phyloP scores from a whole-genome alignment of 1,140 invertebrate species.

The Halesus radiatus region DNA sequence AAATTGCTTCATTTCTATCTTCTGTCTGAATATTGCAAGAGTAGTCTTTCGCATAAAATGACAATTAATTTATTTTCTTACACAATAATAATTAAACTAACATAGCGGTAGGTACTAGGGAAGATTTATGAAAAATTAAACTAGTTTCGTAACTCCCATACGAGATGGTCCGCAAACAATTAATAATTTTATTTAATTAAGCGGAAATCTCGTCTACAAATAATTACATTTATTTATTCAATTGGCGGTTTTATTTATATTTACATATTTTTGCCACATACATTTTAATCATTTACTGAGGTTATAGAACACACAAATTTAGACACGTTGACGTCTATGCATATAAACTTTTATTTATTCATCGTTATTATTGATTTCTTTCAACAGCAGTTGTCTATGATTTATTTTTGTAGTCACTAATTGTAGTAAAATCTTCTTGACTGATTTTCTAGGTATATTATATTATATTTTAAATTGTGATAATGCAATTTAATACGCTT shows the following conservation, averaged over 20 bases:
- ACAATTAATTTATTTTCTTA: slow-evolving; percentile 30
- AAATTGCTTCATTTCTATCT: background rate
- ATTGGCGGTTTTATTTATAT: slow-evolving; percentile 8
- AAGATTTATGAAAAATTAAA: slow-evolving; percentile 25
- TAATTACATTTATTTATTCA: background rate
- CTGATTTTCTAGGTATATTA: too few relatives aligned
- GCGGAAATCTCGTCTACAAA: slow-evolving; percentile 13
- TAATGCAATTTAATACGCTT: too few relatives aligned
- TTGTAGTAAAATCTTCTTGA: too few relatives aligned
- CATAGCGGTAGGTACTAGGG: background rate
- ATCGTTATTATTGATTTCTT: too few relatives aligned
- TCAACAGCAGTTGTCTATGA: too few relatives aligned
- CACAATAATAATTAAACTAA: slow-evolving; percentile 2
- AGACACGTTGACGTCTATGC: too few relatives aligned
- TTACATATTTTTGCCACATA: background rate
- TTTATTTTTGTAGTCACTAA: too few relatives aligned
- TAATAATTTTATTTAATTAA: background rate
- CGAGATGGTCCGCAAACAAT: background rate
- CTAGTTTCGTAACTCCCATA: slow-evolving; percentile 7
- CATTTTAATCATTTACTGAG: too few relatives aligned
- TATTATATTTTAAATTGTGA: too few relatives aligned
- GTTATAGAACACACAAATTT: too few relatives aligned
- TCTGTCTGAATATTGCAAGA: slow-evolving; percentile 14
- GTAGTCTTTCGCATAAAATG: slow-evolving; percentile 3
- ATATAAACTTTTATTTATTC: too few relatives aligned